phyloP scores from a whole-genome alignment of 2,113 vertebrate species.

The Rhinogobius similis region DNA sequence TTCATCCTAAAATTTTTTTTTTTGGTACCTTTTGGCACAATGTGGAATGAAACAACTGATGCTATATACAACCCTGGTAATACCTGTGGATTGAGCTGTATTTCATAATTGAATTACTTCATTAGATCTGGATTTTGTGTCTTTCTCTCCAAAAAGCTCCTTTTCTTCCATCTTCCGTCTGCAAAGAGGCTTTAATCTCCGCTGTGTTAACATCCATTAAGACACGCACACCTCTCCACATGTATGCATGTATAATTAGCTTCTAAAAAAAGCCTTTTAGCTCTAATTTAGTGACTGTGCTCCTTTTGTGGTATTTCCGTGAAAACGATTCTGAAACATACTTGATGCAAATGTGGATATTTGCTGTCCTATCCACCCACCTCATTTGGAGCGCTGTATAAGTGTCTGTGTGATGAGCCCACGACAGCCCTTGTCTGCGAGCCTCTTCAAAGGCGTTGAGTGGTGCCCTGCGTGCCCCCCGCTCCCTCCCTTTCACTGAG shows the following conservation, averaged over 20 bases:
- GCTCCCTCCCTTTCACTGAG: conserved; percentile 61
- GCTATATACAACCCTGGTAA: not conserved
- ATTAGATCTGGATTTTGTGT: conserved; percentile 30
- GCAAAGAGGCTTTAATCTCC: conserved; percentile 60
- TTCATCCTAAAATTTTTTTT: not conserved
- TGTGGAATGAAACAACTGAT: not conserved
- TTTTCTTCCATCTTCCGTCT: conserved; percentile 1
- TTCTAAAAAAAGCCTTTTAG: conserved; percentile 56
- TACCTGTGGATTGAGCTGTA: not conserved
- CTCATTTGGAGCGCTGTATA: conserved; percentile 44
- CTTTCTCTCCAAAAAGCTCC: conserved; percentile 30
- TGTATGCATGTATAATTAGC: conserved; percentile 45
- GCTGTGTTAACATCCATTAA: conserved; percentile 48
- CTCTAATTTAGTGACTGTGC: conserved; percentile 43
- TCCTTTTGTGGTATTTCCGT: conserved; percentile 59
- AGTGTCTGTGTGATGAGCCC: conserved; percentile 35
- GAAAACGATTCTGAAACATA: conserved; percentile 51
- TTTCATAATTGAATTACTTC: conserved; percentile 18
- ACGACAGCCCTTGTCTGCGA: conserved; percentile 67
- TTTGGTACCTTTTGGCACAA: not conserved
- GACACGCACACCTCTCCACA: conserved; percentile 42
- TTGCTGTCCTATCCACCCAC: conserved; percentile 56
- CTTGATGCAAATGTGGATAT: conserved; percentile 66
- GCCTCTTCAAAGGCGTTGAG: conserved; percentile 80
- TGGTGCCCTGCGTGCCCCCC: conserved; percentile 71